These are phyloP conservation scores for Adela reaumurella DNA, from an alignment of 2,888 invertebrate species.

Conservation along the genomic window DNA sequence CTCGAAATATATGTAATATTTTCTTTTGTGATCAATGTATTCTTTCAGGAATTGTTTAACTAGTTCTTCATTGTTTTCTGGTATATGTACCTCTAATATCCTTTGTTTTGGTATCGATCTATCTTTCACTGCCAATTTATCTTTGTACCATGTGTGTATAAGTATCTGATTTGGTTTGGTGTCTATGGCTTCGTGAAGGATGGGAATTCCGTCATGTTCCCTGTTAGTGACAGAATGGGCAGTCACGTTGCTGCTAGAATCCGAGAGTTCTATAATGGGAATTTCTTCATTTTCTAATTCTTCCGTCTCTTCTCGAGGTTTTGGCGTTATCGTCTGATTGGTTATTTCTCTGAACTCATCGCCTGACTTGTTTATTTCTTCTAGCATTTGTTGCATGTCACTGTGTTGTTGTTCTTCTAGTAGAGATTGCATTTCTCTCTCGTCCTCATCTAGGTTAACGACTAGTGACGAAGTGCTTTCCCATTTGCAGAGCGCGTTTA, in stretches of 20 bases:
- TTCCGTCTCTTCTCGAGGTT: neutral
- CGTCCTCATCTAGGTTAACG: neutral
- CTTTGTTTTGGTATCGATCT: conserved; percentile 14
- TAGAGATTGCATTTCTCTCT: neutral
- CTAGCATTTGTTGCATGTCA: neutral
- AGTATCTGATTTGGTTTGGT: conserved; percentile 19
- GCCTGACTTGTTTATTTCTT: neutral
- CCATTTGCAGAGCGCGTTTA: neutral
- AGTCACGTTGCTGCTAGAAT: neutral
- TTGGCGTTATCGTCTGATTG: neutral
- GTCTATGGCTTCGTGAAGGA: conserved; percentile 17
- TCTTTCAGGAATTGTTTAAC: conserved; percentile 16
- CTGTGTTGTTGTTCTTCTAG: neutral
- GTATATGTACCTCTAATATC: conserved; percentile 16
- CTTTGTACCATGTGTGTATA: conserved; percentile 12
- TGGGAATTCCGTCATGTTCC: conserved; percentile 11
- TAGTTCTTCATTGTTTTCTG: conserved; percentile 11
- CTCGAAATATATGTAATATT: conserved; percentile 15
- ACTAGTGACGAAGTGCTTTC: neutral
- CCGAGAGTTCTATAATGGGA: neutral
- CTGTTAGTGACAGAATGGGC: neutral
- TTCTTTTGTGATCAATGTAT: conserved; percentile 13
- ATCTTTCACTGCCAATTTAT: conserved; percentile 13
- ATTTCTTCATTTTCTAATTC: neutral
- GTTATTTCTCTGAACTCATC: no score